Conservation (phyloP, 2,888 invertebrate species). For the Eulithis testata region DNA sequence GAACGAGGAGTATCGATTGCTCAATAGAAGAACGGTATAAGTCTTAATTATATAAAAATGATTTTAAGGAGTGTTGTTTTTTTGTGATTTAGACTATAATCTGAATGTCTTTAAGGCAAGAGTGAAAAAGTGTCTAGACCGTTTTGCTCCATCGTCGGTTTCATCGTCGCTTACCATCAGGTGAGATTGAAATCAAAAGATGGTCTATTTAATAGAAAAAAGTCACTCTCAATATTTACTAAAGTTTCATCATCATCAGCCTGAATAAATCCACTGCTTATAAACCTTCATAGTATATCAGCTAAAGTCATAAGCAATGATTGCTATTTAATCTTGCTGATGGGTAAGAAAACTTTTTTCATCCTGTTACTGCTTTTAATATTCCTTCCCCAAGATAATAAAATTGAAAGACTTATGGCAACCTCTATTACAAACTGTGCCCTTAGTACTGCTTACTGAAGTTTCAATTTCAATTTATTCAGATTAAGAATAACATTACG, state of each 20-base stretch:
- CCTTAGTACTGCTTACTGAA: background rate
- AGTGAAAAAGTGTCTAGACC: too few species aligned
- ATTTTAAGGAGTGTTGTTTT: background rate
- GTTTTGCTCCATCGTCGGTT: too few species aligned
- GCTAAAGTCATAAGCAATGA: background rate
- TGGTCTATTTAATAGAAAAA: too few species aligned
- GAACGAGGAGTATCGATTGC: conserved; percentile 10
- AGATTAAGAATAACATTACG: too few species aligned
- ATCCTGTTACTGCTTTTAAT: background rate
- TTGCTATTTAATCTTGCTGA: conserved; percentile 1
- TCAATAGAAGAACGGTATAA: conserved; percentile 5
- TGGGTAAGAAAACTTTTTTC: conserved; percentile 2
- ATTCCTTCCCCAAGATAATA: conserved; percentile 12
- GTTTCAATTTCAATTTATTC: background rate
- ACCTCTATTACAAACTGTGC: conserved; percentile 16
- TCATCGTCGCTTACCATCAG: too few species aligned
- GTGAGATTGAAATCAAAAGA: too few species aligned
- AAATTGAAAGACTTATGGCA: conserved; percentile 15
- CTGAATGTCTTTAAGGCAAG: too few species aligned
- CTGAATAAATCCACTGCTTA: too few species aligned
- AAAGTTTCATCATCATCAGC: too few species aligned
- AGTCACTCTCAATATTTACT: too few species aligned
- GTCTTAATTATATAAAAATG: background rate
- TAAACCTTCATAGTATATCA: background rate
- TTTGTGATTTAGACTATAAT: too few species aligned